These are phyloP conservation scores for Grammomys surdaster DNA, from an alignment of 2,113 vertebrate genomes.

Conservation along the genomic window DNA sequence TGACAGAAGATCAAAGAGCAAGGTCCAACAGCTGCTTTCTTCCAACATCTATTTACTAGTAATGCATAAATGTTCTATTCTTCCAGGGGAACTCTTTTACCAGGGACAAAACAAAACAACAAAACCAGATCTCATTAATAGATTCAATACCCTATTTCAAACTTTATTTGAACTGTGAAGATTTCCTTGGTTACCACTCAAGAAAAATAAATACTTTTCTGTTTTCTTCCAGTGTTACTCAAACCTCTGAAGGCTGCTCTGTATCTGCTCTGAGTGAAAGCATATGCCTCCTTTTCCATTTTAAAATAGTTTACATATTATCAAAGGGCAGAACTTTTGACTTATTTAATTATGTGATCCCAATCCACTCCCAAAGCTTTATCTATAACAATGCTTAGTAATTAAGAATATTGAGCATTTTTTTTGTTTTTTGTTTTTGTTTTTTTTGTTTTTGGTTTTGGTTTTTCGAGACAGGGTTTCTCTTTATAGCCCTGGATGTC, in stretches of 20 bases:
- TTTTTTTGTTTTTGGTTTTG: too few species aligned
- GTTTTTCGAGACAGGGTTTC: too few species aligned
- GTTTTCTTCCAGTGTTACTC: neutral
- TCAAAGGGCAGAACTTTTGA: neutral
- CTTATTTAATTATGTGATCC: neutral
- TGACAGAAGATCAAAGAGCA: neutral
- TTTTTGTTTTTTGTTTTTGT: too few species aligned
- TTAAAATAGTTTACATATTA: neutral
- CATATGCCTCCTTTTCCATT: neutral
- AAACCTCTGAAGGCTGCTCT: neutral
- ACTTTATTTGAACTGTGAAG: neutral
- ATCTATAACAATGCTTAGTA: neutral
- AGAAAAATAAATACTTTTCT: neutral
- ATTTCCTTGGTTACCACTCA: neutral
- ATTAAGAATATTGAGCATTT: neutral
- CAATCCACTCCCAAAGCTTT: neutral
- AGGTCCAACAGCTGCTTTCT: neutral
- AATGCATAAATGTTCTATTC: neutral
- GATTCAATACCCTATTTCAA: neutral
- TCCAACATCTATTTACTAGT: neutral
- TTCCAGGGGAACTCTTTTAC: neutral
- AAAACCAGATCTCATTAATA: neutral
- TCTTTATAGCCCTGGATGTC: too few species aligned
- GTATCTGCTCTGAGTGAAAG: neutral
- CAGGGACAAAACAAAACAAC: neutral